Base-by-base conservation (phyloP, 1,140 invertebrate species). In the Neodiprion virginianus region DNA sequence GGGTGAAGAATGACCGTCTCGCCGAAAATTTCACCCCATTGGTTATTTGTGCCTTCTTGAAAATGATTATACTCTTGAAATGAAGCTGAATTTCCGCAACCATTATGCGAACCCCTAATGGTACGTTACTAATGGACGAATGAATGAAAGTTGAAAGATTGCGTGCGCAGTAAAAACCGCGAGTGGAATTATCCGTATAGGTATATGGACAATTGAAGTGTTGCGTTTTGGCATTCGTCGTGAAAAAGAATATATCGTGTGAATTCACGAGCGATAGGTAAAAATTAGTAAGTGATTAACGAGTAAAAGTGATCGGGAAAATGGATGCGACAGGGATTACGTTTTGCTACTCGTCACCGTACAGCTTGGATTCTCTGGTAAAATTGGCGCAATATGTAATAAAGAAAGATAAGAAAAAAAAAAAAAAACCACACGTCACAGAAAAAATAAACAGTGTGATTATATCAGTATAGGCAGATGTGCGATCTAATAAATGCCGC, bases 141-240 rank as follows among this genome's bases (percentile, higher is more conserved):
- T 61, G 53, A 61, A 61, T 61, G 53, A 61, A 61, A 61, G 53
- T 61, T 61, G 53, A 61, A 61, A 61, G 53, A 5, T 61, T 14
- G 53, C 53, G 53, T 61, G 53, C 53, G 7, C 28, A 5, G 53
- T 12, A 61, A 61, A 61, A 40, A 40, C 28, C 5, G 28, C 8
- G 53, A 61, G 53, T 8, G 53, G 53, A 61, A 61, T 17, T 14
- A 17, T 61, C 53, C 53, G 11, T 61, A 40, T 40, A 40, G 28
- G 28, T 40, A 5, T 40, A 17, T 8, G 53, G 53, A 61, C 53
- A 61, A 61, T 61, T 61, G 53, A 61, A 61, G 53, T 61, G 53
- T 61, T 61, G n/a, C 53, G 53, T 61, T 61, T 61, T 61, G 53
- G 53, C n/a, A 61, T 61, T 17, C 53, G 53, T 61, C 53, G 0